Conservation (phyloP, 2,113 vertebrate species). For the Sakesphorus luctuosus region DNA sequence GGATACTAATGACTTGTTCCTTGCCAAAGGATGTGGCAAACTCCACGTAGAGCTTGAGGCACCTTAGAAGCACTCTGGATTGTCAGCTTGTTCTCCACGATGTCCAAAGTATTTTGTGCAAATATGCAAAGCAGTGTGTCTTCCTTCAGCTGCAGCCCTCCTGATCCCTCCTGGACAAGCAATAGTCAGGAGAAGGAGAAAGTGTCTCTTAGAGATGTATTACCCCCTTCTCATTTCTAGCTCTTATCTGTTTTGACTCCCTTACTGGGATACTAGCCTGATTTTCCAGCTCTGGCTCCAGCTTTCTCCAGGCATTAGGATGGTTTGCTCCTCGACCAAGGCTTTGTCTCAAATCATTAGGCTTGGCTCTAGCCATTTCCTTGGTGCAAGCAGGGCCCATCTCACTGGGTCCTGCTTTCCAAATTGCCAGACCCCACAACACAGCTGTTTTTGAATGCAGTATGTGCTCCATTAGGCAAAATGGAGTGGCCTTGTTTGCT, state of each 20-base stretch:
- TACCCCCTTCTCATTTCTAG: neutral
- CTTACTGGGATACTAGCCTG: neutral
- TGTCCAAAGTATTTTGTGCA: neutral
- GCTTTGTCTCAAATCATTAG: neutral
- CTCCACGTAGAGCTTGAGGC: conserved; percentile 24
- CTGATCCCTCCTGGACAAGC: rapidly evolving
- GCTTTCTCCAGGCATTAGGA: neutral
- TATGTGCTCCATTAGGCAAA: neutral
- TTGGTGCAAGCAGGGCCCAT: neutral
- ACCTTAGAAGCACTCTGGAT: neutral
- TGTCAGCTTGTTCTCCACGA: neutral
- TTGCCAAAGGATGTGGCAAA: conserved; percentile 69
- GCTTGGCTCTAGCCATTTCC: neutral
- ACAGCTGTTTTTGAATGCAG: neutral
- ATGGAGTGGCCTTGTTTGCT: neutral
- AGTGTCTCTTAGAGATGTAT: neutral
- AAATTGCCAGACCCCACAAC: neutral
- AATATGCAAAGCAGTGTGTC: neutral
- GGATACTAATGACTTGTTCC: conserved; percentile 51
- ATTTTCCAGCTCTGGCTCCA: neutral
- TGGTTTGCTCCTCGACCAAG: neutral
- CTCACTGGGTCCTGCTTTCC: neutral
- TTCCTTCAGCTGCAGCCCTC: neutral
- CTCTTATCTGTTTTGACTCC: neutral
- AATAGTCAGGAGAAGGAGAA: neutral